These are phyloP conservation scores for Leptinotarsa rubiginosa DNA, from an alignment of 2,888 invertebrate species.

Conservation along the genomic window DNA sequence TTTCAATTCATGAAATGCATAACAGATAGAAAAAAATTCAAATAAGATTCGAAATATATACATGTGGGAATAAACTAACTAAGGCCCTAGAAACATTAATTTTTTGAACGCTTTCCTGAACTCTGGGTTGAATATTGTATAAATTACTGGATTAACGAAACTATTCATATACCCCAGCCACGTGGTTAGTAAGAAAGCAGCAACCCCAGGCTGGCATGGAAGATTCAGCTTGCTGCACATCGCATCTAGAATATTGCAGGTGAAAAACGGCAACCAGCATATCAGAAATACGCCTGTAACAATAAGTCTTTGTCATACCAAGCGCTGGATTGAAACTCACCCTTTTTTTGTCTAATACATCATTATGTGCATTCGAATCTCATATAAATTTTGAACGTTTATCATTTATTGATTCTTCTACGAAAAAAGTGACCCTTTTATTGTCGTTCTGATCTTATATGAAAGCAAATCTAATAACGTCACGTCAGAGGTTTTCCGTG, in stretches of 20 bases:
- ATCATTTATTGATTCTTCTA: too few species aligned
- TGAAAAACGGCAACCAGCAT: conserved; percentile 99
- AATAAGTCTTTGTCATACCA: conserved; percentile 10
- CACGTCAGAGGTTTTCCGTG: too few species aligned
- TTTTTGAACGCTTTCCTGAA: conserved; percentile 98
- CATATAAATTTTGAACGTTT: background rate
- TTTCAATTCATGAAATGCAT: too few species aligned
- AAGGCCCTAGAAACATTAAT: conserved; percentile 78
- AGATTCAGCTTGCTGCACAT: conserved; percentile 89
- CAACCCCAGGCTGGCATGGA: conserved; percentile 85
- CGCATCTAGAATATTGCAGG: conserved; percentile 96
- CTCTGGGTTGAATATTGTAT: conserved; percentile 96
- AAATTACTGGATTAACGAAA: conserved; percentile 93
- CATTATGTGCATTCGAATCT: too few species aligned
- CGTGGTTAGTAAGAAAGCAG: conserved; percentile 92
- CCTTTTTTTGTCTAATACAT: too few species aligned
- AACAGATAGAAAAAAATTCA: too few species aligned
- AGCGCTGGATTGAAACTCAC: too few species aligned
- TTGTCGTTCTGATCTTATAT: too few species aligned
- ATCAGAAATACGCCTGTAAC: conserved; percentile 95
- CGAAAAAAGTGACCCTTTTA: too few species aligned
- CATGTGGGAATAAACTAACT: background rate
- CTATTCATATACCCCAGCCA: conserved; percentile 99
- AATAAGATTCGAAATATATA: background rate
- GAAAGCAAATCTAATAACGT: too few species aligned